phyloP scores from a whole-genome alignment of 2,797 vertebrate genomes.

The Silurus aristotelis region DNA sequence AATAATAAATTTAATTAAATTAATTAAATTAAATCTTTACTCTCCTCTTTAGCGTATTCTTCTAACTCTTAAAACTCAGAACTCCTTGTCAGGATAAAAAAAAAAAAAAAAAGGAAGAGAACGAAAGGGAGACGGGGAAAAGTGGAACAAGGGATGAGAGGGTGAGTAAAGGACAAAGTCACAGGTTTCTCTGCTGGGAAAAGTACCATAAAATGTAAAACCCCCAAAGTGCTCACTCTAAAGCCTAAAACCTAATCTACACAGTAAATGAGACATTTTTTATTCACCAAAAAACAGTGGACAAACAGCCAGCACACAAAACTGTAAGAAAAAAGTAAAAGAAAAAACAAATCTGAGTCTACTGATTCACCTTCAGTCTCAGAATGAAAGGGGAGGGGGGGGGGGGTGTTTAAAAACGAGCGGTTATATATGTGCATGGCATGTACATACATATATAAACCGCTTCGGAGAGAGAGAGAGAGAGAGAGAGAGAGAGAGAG shows the following conservation, averaged over 20 bases:
- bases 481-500: too few species aligned
- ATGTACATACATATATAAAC: slow-evolving; percentile 77
- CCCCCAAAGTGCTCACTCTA: not conserved
- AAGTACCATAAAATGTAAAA: not conserved
- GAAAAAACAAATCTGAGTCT: slow-evolving; percentile 32
- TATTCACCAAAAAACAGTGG: slow-evolving; percentile 30
- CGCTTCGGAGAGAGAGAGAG: slow-evolving; percentile 76
- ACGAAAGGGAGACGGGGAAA: slow-evolving; percentile 45
- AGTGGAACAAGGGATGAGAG: slow-evolving; percentile 55
- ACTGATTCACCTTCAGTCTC: slow-evolving; percentile 57
- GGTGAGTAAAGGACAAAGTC: slow-evolving; percentile 52
- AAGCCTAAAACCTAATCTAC: slow-evolving; percentile 21
- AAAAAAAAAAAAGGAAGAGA: slow-evolving; percentile 53
- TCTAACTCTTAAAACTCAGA: slow-evolving; percentile 75
- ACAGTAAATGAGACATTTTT: slow-evolving; percentile 26
- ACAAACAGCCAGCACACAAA: slow-evolving; percentile 65
- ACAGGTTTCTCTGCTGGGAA: slow-evolving; percentile 34
- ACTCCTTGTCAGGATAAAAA: slow-evolving; percentile 71
- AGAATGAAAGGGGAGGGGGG: slow-evolving; percentile 48
- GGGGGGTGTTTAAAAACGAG: slow-evolving; percentile 37
- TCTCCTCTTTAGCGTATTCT: slow-evolving; percentile 61
- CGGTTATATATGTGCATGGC: slow-evolving; percentile 67
- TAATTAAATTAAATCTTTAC: slow-evolving; percentile 38
- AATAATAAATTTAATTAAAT: too few species aligned
- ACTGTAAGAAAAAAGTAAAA: slow-evolving; percentile 48